Base-by-base conservation (phyloP, 2,797 vertebrate genomes). In the Cyclopterus lumpus region DNA sequence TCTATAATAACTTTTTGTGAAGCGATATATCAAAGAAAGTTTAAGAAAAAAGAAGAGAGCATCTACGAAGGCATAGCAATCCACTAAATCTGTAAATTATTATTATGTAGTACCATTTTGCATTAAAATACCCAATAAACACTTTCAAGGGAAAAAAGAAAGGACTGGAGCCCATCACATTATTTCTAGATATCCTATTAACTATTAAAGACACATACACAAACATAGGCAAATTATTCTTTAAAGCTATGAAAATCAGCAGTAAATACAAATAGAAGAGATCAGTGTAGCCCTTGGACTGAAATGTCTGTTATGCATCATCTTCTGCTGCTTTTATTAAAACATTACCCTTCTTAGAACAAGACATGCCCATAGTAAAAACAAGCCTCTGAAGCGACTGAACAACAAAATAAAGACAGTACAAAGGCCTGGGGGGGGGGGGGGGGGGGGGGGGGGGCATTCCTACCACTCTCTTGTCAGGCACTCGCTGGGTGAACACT, bases 391-490 rank as follows among this genome's bases (percentile, higher is more conserved):
- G 16, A 3, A 38, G 40, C 2, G 3, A 10, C 30, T 38, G 54
- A 24, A 49, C 24, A 8, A 75, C 9, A 57, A 34, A 49, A 51
- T 44, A 36, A 69, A 32, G 16, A 15, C 18, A 18, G 22, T 3
- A 28, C 10, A 42, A n/a, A 38, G 8, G 22, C 46, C 49, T 65
- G n/a, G 46, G 24, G n/a, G 74, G n/a, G n/a, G n/a, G n/a, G n/a
- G n/a, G n/a, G n/a, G n/a, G n/a, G n/a, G n/a, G n/a, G n/a, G n/a
- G n/a, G n/a, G n/a, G n/a, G n/a, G n/a, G 58, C 51, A 32, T 60
- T 90, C 96, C 88, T 91, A 99, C 98, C 97, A 99, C 97, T 91
- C 98, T 94, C 89, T 97, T 99, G 92, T 99, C 96, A 0, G 98
- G 98, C 48, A 97, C 93, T 8, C 97, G 92, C 86, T 99, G 98